Conservation (phyloP, 2,113 vertebrate genomes). For the Polyodon spathula region DNA sequence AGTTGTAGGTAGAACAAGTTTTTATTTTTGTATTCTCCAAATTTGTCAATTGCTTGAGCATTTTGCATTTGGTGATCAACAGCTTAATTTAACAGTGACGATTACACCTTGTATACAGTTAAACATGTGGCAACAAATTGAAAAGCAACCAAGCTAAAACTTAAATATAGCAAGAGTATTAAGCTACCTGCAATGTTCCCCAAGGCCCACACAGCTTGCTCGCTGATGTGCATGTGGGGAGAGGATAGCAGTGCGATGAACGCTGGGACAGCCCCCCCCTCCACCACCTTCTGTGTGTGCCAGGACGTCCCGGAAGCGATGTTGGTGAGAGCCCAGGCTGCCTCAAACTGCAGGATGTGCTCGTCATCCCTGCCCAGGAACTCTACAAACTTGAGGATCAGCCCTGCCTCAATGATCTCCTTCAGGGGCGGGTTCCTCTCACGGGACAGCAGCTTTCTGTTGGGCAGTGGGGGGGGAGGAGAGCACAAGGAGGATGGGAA, state of each 20-base stretch:
- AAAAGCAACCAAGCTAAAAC: no score
- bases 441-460: constrained; percentile 72
- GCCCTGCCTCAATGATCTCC: constrained; percentile 60
- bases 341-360: constrained; percentile 72
- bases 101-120: no score
- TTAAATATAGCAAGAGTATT: constrained; percentile 14
- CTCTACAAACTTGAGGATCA: constrained; percentile 67
- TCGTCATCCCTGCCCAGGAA: constrained; percentile 58
- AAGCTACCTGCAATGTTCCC: constrained; percentile 82
- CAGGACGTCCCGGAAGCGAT: constrained; percentile 76
- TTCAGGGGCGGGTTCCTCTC: constrained; percentile 68
- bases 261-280: constrained; percentile 68
- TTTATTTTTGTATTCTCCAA: no score
- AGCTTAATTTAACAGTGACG: no score
- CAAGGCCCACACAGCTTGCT: constrained; percentile 85
- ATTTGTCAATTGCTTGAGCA: no score
- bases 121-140: no score
- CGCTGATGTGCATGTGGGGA: constrained; percentile 69
- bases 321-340: constrained; percentile 89
- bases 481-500: not conserved
- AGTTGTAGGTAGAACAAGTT: no score
- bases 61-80: no score
- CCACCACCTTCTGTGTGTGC: constrained; percentile 73
- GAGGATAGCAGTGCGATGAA: constrained; percentile 72
- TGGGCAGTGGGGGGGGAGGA: not conserved